Percentiles rank a stretch among this genome's conserved stretches.
Conservation (phyloP, 2,113 vertebrate species). For the Tamias sibiricus region DNA sequence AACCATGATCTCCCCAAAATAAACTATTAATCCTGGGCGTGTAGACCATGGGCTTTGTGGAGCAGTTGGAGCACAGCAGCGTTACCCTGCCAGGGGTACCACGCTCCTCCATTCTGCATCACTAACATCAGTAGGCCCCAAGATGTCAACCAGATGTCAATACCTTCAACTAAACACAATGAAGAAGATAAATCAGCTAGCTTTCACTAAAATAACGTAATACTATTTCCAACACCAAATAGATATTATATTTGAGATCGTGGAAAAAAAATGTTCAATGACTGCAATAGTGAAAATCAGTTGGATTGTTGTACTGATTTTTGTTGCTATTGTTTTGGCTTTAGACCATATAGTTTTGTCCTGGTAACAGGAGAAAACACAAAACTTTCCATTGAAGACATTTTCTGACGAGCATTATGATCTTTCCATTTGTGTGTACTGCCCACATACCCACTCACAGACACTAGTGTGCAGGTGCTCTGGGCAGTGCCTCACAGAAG, state of each 20-base stretch:
- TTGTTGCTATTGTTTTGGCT: conserved; percentile 15
- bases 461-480: background rate
- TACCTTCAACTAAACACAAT: conserved; percentile 41
- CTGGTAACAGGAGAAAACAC: conserved; percentile 17
- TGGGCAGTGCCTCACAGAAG: background rate
- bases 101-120: background rate
- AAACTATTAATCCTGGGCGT: background rate
- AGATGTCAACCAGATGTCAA: conserved; percentile 46
- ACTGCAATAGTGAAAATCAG: background rate
- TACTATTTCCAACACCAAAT: conserved; percentile 5
- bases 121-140: conserved; percentile 12
- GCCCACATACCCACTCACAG: background rate
- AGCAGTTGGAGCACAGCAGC: background rate
- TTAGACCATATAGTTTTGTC: background rate
- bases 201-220: conserved; percentile 34
- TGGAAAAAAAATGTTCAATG: background rate
- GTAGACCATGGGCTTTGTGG: conserved; percentile 28
- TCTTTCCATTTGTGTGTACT: background rate
- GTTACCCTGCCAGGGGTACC: background rate
- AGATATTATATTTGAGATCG: background rate
- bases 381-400: background rate
- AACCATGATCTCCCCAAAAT: background rate
- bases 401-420: background rate
- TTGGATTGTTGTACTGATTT: background rate
- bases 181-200: conserved; percentile 18